Evolutionary conservation across 2,888 invertebrate species (phyloP).

Genomic region (Halictus quadricinctus): DNA sequence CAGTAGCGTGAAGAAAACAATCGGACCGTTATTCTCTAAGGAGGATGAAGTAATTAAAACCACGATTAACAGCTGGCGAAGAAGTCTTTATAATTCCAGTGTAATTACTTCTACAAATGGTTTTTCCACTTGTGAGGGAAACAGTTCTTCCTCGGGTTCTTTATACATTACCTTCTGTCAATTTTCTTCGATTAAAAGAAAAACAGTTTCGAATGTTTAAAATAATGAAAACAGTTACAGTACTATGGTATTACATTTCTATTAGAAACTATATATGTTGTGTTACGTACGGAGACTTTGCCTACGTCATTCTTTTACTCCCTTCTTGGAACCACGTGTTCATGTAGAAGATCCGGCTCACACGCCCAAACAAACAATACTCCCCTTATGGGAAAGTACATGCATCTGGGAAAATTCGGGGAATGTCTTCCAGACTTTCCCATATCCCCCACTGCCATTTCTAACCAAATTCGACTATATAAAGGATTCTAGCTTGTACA

Average conservation of each 20-base stretch:
- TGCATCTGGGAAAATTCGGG: too few relatives aligned
- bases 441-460: too few relatives aligned
- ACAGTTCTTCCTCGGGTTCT: background rate
- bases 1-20: background rate
- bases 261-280: too few relatives aligned
- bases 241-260: background rate
- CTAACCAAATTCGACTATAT: too few relatives aligned
- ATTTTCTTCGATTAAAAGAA: background rate
- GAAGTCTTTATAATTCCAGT: constrained; percentile 66
- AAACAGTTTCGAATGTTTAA: background rate
- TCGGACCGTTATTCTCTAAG: background rate
- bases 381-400: too few relatives aligned
- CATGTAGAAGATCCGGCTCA: too few relatives aligned
- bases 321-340: too few relatives aligned
- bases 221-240: background rate
- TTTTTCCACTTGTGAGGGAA: constrained; percentile 20
- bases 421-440: too few relatives aligned
- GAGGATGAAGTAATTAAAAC: constrained; percentile 65
- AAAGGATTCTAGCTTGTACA: too few relatives aligned
- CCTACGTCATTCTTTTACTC: too few relatives aligned
- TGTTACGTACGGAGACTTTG: too few relatives aligned
- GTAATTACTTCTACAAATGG: constrained; percentile 67
- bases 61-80: constrained; percentile 48
- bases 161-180: background rate
- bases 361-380: too few relatives aligned